Evolutionary conservation across 2,797 vertebrate species (phyloP).

Genomic region (Pseudochromis fuscus): DNA sequence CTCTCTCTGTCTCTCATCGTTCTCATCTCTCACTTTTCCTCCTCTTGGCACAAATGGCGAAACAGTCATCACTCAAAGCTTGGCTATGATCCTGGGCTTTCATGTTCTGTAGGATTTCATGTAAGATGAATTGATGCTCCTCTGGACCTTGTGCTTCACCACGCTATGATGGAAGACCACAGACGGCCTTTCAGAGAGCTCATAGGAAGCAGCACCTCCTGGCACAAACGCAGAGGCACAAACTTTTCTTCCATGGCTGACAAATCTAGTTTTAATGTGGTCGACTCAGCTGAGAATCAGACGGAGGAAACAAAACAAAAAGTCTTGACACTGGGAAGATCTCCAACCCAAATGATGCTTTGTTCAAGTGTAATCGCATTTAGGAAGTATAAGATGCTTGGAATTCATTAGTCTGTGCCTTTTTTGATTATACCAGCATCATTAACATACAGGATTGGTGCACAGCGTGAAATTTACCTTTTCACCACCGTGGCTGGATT

Average conservation of each 20-base stretch:
- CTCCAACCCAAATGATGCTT: conserved; percentile 64
- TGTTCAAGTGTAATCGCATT: conserved; percentile 71
- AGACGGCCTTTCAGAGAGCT: conserved; percentile 57
- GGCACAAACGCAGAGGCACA: conserved; percentile 65
- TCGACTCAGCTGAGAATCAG: conserved; percentile 56
- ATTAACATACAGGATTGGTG: conserved; percentile 62
- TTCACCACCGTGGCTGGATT: conserved; percentile 70
- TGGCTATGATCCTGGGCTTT: conserved; percentile 68
- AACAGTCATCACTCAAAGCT: conserved; percentile 66
- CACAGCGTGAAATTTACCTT: conserved; percentile 77
- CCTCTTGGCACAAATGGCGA: conserved; percentile 57
- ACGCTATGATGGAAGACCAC: conserved; percentile 67
- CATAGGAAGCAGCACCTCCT: conserved; percentile 65
- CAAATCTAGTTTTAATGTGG: conserved; percentile 77
- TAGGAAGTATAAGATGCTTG: conserved; percentile 57
- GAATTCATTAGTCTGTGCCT: conserved; percentile 67
- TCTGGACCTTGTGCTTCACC: conserved; percentile 54
- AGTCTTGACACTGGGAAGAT: conserved; percentile 59
- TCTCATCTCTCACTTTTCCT: conserved; percentile 59
- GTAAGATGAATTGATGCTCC: conserved; percentile 68
- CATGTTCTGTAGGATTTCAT: conserved; percentile 67
- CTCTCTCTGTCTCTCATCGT: conserved; percentile 52
- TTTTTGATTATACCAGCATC: conserved; percentile 59
- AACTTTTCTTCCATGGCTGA: conserved; percentile 61
- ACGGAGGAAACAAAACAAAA: conserved; percentile 67